Evolutionary conservation across 2,113 vertebrate genomes (phyloP), one percentile per base, ranked within the genome.

Genomic region (Nanorana parkeri): DNA sequence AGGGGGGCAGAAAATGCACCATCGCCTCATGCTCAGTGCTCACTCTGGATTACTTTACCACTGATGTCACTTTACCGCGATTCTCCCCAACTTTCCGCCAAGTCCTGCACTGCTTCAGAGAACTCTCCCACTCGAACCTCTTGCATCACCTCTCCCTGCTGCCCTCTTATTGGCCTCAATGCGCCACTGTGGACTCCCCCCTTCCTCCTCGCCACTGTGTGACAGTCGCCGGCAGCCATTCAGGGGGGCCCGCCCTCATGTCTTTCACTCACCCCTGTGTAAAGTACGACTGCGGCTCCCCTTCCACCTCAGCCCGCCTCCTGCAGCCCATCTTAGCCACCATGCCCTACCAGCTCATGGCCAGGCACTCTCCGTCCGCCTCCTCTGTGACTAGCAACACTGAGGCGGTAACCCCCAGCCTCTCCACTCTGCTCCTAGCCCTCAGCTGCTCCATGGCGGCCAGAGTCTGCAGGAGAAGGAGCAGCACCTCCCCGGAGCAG

Each of bases 301-400:
- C 94, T 3, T 85, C 86, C 83, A 19, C 88, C 88, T 58, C 85
- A 79, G 77, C 91, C 86, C 91, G 90, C 87, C 91, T 93, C 87
- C 86, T 93, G 84, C 94, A 95, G 88, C 91, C 96, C 84, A 91
- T 95, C 87, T 95, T 95, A 80, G 94, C 95, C 85, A 95, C 95
- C 55, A 95, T 97, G 85, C 95, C 94, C 84, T 96, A 92, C 88
- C 95, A 95, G 93, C 95, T 95, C 41, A 77, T 95, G 91, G 95
- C 95, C 87, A 95, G 92, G 87, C 93, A 89, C n/a, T 88, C 88
- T 69, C 89, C 90, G 71, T 91, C 87, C 72, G 85, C 92, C 65
- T 86, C 41, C 41, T 90, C 88, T 91, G 93, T 87, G 92, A 92
- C 88, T 95, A 90, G 90, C 91, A 92, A 85, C 90, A 91, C 21